These are phyloP conservation scores for Argyrosomus japonicus DNA, from an alignment of 2,113 vertebrate genomes.

Conservation along the genomic window DNA sequence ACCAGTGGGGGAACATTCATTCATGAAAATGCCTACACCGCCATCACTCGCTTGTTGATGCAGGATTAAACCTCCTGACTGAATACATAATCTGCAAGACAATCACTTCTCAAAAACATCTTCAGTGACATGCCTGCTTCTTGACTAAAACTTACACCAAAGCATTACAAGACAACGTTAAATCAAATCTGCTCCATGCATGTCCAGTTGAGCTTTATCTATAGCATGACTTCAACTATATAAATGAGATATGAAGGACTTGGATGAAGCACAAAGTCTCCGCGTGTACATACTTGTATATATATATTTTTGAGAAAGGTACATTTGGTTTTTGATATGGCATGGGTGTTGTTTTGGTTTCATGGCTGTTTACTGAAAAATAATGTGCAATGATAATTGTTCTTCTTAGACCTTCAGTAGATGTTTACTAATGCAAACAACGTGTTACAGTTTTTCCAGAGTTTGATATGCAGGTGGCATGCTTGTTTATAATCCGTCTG, in stretches of 20 bases:
- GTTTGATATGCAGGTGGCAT: slow-evolving; percentile 72
- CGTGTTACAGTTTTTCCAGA: slow-evolving; percentile 53
- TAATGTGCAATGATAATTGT: slow-evolving; percentile 53
- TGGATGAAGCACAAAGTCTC: not conserved
- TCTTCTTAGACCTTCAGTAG: slow-evolving; percentile 39
- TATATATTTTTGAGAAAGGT: slow-evolving; percentile 57
- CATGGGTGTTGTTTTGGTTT: slow-evolving; percentile 60
- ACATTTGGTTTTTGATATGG: slow-evolving; percentile 40
- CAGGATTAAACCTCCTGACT: slow-evolving; percentile 11
- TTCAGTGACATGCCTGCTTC: slow-evolving; percentile 20
- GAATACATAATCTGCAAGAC: slow-evolving; percentile 58
- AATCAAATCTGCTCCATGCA: slow-evolving; percentile 53
- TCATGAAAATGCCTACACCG: slow-evolving; percentile 1
- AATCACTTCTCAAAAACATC: slow-evolving; percentile 57
- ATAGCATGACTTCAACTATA: slow-evolving; percentile 59
- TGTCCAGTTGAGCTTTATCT: slow-evolving; percentile 46
- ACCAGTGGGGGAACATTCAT: not conserved
- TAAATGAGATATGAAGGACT: slow-evolving; percentile 6
- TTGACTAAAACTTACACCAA: slow-evolving; percentile 34
- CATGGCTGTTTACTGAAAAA: slow-evolving; percentile 27
- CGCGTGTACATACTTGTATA: slow-evolving; percentile 58
- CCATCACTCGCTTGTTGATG: not conserved
- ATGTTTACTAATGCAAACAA: slow-evolving; percentile 67
- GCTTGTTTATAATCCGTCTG: slow-evolving; percentile 55
- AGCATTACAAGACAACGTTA: slow-evolving; percentile 5